Percentiles rank a stretch among this genome's conserved stretches.
These are phyloP conservation scores for Troglohyphantes excavatus DNA, from an alignment of 2,888 invertebrate genomes.

Conservation along the genomic window DNA sequence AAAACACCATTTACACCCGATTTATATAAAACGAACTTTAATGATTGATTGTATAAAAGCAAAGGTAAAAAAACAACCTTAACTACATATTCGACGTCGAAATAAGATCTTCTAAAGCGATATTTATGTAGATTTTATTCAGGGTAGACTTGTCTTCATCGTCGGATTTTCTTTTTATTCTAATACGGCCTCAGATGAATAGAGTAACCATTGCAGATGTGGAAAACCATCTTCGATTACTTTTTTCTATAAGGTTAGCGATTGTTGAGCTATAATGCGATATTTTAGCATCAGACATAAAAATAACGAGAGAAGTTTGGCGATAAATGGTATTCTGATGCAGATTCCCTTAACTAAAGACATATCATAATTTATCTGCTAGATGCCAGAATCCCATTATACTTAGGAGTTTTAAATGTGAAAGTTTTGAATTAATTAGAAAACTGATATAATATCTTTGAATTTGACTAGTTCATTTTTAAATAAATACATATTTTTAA, in stretches of 20 bases:
- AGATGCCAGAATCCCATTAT: not conserved
- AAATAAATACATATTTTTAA: too few species aligned
- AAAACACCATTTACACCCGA: constrained; percentile 35
- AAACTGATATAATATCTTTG: too few species aligned
- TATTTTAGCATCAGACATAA: not conserved
- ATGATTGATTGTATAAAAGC: constrained; percentile 7
- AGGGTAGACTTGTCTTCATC: not conserved
- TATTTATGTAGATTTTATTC: constrained; percentile 55
- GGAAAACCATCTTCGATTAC: not conserved
- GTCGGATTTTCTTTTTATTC: constrained; percentile 22
- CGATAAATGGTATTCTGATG: constrained; percentile 31
- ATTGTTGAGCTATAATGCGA: not conserved
- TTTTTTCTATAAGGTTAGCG: not conserved
- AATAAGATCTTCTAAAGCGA: constrained; percentile 29
- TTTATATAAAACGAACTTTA: not conserved
- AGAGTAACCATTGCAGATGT: constrained; percentile 26
- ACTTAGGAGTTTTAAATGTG: not conserved
- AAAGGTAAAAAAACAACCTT: not conserved
- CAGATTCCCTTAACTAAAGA: constrained; percentile 31
- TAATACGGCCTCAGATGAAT: constrained; percentile 6
- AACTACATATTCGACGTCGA: not conserved
- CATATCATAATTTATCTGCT: not conserved
- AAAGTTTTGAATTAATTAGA: constrained; percentile 13
- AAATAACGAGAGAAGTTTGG: constrained; percentile 37
- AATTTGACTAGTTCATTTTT: too few species aligned